phyloP scores from a whole-genome alignment of 1,140 invertebrate species.

The Marisa cornuarietis region DNA sequence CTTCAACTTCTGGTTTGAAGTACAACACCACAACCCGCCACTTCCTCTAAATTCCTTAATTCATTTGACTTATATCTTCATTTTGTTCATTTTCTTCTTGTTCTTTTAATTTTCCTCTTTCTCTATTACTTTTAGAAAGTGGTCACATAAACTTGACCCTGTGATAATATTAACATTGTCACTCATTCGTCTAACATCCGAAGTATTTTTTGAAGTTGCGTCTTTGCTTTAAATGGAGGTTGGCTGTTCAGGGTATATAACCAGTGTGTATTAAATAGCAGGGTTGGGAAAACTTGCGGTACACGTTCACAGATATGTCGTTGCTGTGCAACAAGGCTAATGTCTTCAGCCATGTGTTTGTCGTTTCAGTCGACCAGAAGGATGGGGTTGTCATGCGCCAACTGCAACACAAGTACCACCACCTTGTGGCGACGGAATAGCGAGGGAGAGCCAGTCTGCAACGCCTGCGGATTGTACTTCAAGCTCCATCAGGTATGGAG shows the following conservation, averaged over 20 bases:
- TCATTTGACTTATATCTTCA: not conserved
- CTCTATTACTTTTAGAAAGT: not conserved
- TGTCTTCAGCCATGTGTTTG: conserved; percentile 6
- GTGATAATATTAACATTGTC: not conserved
- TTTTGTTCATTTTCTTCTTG: not conserved
- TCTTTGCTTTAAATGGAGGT: not conserved
- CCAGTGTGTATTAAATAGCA: not conserved
- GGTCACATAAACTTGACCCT: no score
- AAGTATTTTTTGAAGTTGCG: not conserved
- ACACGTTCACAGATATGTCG: not conserved
- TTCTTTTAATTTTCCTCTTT: not conserved
- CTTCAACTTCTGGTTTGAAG: no score
- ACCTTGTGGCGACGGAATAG: conserved; percentile 96
- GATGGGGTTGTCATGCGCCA: conserved; percentile 89
- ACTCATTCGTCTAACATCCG: not conserved
- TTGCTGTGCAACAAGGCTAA: not conserved
- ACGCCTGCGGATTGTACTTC: conserved; percentile 97
- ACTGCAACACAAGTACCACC: conserved; percentile 92
- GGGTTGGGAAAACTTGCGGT: not conserved
- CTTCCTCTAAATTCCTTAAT: not conserved
- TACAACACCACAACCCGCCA: not conserved
- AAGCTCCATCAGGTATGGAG: conserved; percentile 85
- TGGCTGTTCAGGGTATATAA: not conserved
- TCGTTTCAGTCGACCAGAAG: conserved; percentile 40
- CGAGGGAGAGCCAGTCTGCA: conserved; percentile 95